Conservation (phyloP, 1,140 invertebrate species). For the Ectropis grisescens region DNA sequence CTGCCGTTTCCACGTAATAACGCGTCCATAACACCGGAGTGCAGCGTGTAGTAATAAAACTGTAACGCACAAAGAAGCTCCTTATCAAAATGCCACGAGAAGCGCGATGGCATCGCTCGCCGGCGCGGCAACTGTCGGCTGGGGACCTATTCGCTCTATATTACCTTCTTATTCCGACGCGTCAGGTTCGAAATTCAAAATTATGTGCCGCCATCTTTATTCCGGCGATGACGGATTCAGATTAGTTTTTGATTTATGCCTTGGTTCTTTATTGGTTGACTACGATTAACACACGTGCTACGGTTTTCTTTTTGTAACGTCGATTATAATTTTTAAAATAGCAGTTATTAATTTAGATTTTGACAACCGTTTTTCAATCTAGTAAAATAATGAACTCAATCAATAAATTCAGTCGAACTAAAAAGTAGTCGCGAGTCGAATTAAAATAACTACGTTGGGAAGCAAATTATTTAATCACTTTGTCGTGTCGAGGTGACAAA, state of each 20-base stretch:
- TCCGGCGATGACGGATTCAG: conserved; percentile 42
- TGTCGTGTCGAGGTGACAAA: too few species aligned
- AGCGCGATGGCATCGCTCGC: conserved; percentile 25
- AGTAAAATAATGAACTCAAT: too few species aligned
- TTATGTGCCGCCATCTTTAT: conserved; percentile 35
- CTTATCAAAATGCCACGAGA: conserved; percentile 48
- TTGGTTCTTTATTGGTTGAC: conserved; percentile 5
- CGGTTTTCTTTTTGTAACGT: too few species aligned
- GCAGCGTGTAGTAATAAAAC: conserved; percentile 11
- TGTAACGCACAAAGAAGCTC: conserved; percentile 17
- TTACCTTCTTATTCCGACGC: conserved; percentile 28
- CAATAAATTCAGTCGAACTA: too few species aligned
- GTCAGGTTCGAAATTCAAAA: conserved; percentile 26
- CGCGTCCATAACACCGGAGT: conserved; percentile 2
- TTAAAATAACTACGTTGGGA: too few species aligned
- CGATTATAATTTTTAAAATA: too few species aligned
- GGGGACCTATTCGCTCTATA: conserved; percentile 33
- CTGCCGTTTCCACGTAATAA: conserved; percentile 2
- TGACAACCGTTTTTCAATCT: too few species aligned
- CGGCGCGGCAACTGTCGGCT: conserved; percentile 27
- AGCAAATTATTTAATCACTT: too few species aligned
- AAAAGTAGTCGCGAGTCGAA: too few species aligned
- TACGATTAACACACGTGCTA: conserved; percentile 13
- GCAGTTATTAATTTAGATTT: too few species aligned
- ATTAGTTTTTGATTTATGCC: conserved; percentile 4